phyloP scores from a whole-genome alignment of 2,888 invertebrate genomes.

The Drosophila buzzatii region DNA sequence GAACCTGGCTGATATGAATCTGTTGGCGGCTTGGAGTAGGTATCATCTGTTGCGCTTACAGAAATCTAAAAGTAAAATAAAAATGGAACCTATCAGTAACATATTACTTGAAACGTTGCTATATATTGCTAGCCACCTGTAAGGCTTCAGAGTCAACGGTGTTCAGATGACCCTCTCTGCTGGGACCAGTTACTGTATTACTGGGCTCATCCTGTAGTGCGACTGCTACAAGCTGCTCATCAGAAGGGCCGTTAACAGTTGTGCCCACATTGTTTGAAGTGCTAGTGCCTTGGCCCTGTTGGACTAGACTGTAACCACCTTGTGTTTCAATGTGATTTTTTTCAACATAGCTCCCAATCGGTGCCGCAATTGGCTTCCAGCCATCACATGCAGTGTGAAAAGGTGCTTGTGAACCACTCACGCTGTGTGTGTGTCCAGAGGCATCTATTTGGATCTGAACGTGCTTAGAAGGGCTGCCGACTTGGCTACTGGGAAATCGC shows the following conservation, averaged over 20 bases:
- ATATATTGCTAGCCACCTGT: slow-evolving; percentile 50
- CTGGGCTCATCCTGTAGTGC: slow-evolving; percentile 77
- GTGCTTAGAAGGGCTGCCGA: slow-evolving; percentile 88
- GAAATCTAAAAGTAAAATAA: slow-evolving; percentile 51
- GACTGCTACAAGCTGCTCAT: slow-evolving; percentile 84
- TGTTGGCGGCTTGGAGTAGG: slow-evolving; percentile 84
- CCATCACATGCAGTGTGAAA: slow-evolving; percentile 89
- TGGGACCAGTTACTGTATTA: slow-evolving; percentile 53
- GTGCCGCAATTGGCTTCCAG: slow-evolving; percentile 94
- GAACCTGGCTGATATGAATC: slow-evolving; percentile 85
- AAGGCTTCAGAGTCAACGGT: slow-evolving; percentile 69
- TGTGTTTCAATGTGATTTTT: slow-evolving; percentile 82
- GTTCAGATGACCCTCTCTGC: slow-evolving; percentile 65
- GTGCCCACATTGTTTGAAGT: slow-evolving; percentile 60
- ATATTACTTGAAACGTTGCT: slow-evolving; percentile 32
- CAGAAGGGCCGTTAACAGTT: slow-evolving; percentile 77
- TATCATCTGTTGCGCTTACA: slow-evolving; percentile 84
- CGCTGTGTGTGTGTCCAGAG: slow-evolving; percentile 79
- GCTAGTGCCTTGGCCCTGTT: slow-evolving; percentile 52
- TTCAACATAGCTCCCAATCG: slow-evolving; percentile 83
- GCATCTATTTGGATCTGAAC: slow-evolving; percentile 82
- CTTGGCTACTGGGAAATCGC: slow-evolving; percentile 86
- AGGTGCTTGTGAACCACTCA: slow-evolving; percentile 81
- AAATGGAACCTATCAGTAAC: not conserved
- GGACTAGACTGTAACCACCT: slow-evolving; percentile 81